phyloP scores from a whole-genome alignment of 2,797 vertebrate genomes.

The Pterois miles region DNA sequence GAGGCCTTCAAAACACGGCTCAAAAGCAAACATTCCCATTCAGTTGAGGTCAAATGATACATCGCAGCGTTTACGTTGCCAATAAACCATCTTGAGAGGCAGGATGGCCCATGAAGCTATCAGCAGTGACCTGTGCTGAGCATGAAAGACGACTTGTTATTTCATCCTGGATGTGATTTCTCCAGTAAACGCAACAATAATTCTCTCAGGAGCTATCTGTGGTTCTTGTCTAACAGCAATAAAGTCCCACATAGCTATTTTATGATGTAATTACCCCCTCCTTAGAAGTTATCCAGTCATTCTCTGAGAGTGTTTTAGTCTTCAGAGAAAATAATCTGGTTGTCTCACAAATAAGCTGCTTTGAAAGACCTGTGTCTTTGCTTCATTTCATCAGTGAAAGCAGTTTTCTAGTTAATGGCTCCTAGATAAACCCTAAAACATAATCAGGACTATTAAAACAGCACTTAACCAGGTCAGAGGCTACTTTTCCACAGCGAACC shows the following conservation, averaged over 20 bases:
- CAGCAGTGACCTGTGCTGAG: not conserved
- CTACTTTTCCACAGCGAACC: conserved; percentile 47
- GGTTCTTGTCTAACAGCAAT: conserved; percentile 29
- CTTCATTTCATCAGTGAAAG: not conserved
- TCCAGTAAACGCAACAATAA: conserved; percentile 34
- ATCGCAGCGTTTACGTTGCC: conserved; percentile 65
- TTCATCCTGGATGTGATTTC: conserved; percentile 39
- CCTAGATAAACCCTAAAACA: conserved; percentile 23
- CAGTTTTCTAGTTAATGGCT: not conserved
- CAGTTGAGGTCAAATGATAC: conserved; percentile 71
- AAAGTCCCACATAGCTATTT: conserved; percentile 16
- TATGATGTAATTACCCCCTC: not conserved
- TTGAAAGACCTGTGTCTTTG: conserved; percentile 10
- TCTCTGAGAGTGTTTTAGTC: conserved; percentile 20
- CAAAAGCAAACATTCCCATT: conserved; percentile 77
- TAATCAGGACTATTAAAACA: conserved; percentile 19
- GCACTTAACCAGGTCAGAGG: conserved; percentile 39
- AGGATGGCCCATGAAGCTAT: conserved; percentile 28
- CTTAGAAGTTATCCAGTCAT: not conserved
- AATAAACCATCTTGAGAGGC: conserved; percentile 73
- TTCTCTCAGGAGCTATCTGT: conserved; percentile 37
- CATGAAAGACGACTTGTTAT: conserved; percentile 21
- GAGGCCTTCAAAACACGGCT: conserved; percentile 64
- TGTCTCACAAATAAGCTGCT: conserved; percentile 6
- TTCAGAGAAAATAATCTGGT: conserved; percentile 19